Evolutionary conservation across 2,888 invertebrate genomes (phyloP).

Genomic region (Hirtodrosophila cameraria): DNA sequence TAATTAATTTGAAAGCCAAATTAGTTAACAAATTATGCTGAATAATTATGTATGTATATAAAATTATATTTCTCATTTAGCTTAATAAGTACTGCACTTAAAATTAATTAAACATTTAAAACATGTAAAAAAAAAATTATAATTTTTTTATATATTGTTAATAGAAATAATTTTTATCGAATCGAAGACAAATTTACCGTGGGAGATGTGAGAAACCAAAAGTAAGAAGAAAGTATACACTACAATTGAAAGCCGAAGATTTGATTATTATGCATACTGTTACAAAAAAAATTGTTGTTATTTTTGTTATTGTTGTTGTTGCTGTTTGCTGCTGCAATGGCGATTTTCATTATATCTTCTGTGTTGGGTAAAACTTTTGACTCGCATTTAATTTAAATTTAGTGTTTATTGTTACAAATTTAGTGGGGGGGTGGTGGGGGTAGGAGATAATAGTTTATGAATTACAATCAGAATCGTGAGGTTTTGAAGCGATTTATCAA

Average conservation of each 20-base stretch:
- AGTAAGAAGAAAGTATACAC: slow-evolving; percentile 24
- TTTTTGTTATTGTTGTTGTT: slow-evolving; percentile 4
- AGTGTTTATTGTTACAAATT: slow-evolving; percentile 47
- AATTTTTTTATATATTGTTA: slow-evolving; percentile 4
- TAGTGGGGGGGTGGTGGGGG: no score
- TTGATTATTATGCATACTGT: slow-evolving; percentile 11
- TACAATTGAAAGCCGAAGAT: slow-evolving; percentile 53
- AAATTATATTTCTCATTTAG: slow-evolving; percentile 17
- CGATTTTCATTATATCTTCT: slow-evolving; percentile 2
- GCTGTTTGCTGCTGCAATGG: slow-evolving; percentile 10
- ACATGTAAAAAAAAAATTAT: slow-evolving; percentile 20
- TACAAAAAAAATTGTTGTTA: slow-evolving; percentile 7
- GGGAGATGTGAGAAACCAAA: slow-evolving; percentile 15
- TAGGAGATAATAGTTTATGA: slow-evolving; percentile 39
- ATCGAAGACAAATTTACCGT: slow-evolving; percentile 1
- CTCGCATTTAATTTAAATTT: slow-evolving; percentile 38
- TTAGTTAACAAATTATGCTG: slow-evolving; percentile 17
- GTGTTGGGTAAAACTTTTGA: slow-evolving; percentile 6
- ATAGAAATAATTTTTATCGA: slow-evolving; percentile 2
- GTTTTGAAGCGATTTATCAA: slow-evolving; percentile 8
- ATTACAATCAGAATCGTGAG: slow-evolving; percentile 40
- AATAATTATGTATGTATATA: slow-evolving; percentile 7
- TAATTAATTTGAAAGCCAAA: slow-evolving; percentile 24
- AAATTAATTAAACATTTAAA: slow-evolving; percentile 59
- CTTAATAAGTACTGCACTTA: slow-evolving; percentile 60